A percentile compares a stretch with the other conserved stretches of the same genome.
Evolutionary conservation across 2,113 vertebrate genomes (phyloP).

Genomic region (Trogon melanurus): DNA sequence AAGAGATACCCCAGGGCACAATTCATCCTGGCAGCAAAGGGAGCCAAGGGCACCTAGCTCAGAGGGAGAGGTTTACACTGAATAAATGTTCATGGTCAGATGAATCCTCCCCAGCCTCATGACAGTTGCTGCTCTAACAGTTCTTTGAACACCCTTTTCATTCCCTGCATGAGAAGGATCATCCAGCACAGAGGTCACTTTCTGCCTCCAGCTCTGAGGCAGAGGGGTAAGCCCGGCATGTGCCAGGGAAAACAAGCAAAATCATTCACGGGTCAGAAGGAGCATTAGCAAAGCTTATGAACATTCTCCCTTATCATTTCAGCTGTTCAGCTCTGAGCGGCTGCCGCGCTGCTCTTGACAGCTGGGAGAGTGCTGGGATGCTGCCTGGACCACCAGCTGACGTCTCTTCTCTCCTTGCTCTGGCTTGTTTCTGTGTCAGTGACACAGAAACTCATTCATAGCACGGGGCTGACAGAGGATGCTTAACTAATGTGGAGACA

Average conservation of each 20-base stretch:
- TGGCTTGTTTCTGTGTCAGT: not conserved
- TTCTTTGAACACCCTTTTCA: not conserved
- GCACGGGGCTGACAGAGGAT: not conserved
- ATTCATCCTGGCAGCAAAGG: not conserved
- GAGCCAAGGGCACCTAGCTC: not conserved
- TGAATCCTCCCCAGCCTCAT: not conserved
- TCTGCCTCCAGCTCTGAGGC: slow-evolving; percentile 6
- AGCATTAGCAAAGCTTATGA: slow-evolving; percentile 3
- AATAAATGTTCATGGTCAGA: not conserved
- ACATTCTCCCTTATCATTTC: slow-evolving; percentile 28
- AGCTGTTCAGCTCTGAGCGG: slow-evolving; percentile 56
- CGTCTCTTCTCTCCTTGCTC: not conserved
- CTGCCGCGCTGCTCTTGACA: slow-evolving; percentile 48
- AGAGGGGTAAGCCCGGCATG: not conserved
- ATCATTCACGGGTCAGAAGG: slow-evolving; percentile 66
- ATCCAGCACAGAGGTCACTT: not conserved
- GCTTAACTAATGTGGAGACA: not conserved
- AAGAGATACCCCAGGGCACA: not conserved
- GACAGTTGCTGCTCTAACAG: not conserved
- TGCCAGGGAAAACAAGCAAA: slow-evolving; percentile 33
- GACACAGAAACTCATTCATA: slow-evolving; percentile 40
- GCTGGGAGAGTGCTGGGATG: slow-evolving; percentile 44
- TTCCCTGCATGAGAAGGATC: not conserved
- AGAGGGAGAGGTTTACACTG: not conserved
- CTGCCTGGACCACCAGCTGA: slow-evolving; percentile 61